Base-by-base conservation (phyloP, 2,113 vertebrate species). In the Monopterus albus region DNA sequence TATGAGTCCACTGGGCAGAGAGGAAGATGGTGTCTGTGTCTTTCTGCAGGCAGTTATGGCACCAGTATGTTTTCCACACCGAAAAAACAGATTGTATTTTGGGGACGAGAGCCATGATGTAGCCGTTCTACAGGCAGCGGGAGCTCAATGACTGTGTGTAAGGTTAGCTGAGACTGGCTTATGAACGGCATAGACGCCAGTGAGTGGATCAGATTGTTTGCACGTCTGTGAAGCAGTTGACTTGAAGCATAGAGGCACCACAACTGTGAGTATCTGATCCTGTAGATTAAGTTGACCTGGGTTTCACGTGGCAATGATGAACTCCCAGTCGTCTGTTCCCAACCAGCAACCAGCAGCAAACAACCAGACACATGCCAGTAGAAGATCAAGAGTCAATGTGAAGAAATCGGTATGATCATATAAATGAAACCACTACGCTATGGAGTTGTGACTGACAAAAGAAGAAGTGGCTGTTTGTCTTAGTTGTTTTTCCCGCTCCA, bases 351-450 rank as follows among this genome's bases (percentile, higher is more conserved):
- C 72, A 4, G 51, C 11, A 20, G 36, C 20, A 3, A 56, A 52
- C 38, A 36, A 38, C 72, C 79, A 50, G 40, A 46, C 67, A 10
- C 51, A 75, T 7, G 23, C 68, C 45, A 79, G 49, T 0, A 69
- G 85, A 63, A 84, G 82, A 82, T 87, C 91, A 17, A 87, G 85
- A 81, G 86, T 87, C 64, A 61, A 83, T 31, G 81, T 90, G 59
- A 91, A 89, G 88, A 91, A 90, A 83, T 63, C 50, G 89, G 91
- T 92, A 91, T 3, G 78, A 23, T 3, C 23, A 13, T 11, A 25
- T 0, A 28, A 26, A 35, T 35, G 28, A 42, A 43, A 39, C 21
- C 13, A 6, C n/a, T n/a, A n/a, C n/a, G 18, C 33, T 53, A 3
- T 20, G 6, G 55, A 62, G 20, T 33, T 58, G 25, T 62, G 62